Evolutionary conservation across 2,113 vertebrate species (phyloP).

Genomic region (Felis chaus): DNA sequence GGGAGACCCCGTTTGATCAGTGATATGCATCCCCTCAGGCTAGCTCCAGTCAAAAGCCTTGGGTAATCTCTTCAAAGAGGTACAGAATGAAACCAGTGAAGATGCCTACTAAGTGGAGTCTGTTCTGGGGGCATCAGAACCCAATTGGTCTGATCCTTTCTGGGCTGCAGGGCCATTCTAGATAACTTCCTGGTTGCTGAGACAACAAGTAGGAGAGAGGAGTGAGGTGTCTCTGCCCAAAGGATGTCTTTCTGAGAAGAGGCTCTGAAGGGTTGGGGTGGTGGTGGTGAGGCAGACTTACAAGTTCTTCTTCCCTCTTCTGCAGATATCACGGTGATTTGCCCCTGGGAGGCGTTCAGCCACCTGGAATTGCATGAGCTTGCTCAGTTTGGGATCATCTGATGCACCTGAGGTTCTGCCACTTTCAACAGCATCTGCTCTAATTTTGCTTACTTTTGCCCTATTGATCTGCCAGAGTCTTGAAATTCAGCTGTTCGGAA

Average conservation of each 20-base stretch:
- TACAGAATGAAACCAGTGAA: not conserved
- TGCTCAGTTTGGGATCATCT: slow-evolving; percentile 90
- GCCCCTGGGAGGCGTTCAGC: slow-evolving; percentile 90
- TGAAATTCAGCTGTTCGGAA: slow-evolving; percentile 57
- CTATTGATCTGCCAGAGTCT: slow-evolving; percentile 59
- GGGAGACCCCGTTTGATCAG: not conserved
- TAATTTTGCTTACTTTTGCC: slow-evolving; percentile 63
- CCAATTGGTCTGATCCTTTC: not conserved
- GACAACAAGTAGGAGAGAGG: not conserved
- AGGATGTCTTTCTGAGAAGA: not conserved
- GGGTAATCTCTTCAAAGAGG: not conserved
- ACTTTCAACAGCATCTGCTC: slow-evolving; percentile 49
- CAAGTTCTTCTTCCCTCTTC: slow-evolving; percentile 57
- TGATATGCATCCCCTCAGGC: not conserved
- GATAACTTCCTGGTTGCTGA: not conserved
- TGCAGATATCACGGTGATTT: slow-evolving; percentile 89
- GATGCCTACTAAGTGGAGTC: not conserved
- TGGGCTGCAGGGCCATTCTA: not conserved
- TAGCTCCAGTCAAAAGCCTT: not conserved
- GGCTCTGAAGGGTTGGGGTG: not conserved
- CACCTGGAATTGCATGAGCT: slow-evolving; percentile 88
- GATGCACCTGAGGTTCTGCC: slow-evolving; percentile 62
- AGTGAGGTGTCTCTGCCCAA: not conserved
- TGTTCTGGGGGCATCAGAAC: not conserved
- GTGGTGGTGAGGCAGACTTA: not conserved